Evolutionary conservation across 2,888 invertebrate species (phyloP), one percentile per base, ranked within the genome.

Genomic region (Euproctis similis): DNA sequence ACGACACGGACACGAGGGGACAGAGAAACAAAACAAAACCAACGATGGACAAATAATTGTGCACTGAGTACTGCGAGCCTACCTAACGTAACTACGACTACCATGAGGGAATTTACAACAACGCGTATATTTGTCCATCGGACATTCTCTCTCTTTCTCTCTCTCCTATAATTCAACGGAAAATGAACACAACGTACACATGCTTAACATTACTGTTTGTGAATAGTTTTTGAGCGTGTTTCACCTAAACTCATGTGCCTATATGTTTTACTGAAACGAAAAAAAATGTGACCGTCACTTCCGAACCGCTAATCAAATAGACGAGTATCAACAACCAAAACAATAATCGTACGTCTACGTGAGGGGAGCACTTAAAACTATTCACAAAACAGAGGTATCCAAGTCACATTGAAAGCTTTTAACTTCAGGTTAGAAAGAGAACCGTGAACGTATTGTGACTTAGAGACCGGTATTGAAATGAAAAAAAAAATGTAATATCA

Each of bases 201-300:
- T 82, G 85, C 84, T 80, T 78, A 67, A 70, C 64, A 64, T 54
- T 67, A 66, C 65, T 66, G 71, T 82, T 84, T 85, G 85, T 85
- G 85, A 85, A 85, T 85, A 85, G 85, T 85, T 85, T 84, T 85
- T 82, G 85, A 85, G 85, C 78, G 76, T 74, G 76, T 71, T 61
- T 68, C 56, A 63, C 78, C 75, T 74, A 68, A 44, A 39, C 31
- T 24, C 34, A 39, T 11, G 10, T 42, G 43, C 40, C 36, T 37
- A 22, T 24, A 9, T 42, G 24, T 26, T 24, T 25, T 18, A 37
- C 46, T 33, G 31, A 41, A 50, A 39, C 39, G 36, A 38, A 25
- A 32, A 34, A 33, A 31, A 32, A 31, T n/a, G n/a, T n/a, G n/a
- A n/a, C n/a, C n/a, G n/a, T 30, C 45, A 43, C 63, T 62, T 63